Percentiles rank a stretch among this genome's conserved stretches.
Conservation (phyloP, 2,888 invertebrate species). For the Phyllotreta cruciferae region DNA sequence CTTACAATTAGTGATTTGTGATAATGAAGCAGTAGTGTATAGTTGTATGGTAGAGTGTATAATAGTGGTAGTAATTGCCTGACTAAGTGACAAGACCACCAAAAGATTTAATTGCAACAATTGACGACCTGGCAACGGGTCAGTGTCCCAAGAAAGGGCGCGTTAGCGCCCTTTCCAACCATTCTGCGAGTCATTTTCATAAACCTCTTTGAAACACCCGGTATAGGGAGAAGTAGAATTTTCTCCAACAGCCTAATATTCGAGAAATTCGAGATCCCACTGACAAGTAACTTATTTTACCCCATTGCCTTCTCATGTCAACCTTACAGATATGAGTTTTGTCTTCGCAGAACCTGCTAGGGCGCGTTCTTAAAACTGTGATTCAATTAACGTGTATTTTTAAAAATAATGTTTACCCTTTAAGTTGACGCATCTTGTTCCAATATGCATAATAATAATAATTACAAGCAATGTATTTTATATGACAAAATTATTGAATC, state of each 20-base stretch:
- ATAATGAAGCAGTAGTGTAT: no score
- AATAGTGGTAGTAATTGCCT: no score
- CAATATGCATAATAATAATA: not conserved
- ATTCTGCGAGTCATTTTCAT: no score
- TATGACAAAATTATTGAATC: not conserved
- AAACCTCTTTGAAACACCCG: not conserved
- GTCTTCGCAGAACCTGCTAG: not conserved
- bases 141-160: no score
- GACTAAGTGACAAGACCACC: no score
- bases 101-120: no score
- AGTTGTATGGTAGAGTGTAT: no score
- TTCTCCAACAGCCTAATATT: not conserved
- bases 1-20: no score
- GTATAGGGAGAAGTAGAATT: not conserved
- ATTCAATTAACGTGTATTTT: conserved; percentile 7
- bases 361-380: conserved; percentile 14
- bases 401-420: conserved; percentile 3
- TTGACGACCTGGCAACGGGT: no score
- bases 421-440: conserved; percentile 4
- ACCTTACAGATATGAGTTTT: conserved; percentile 12
- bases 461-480: not conserved
- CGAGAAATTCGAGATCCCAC: conserved; percentile 2
- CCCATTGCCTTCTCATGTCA: conserved; percentile 19
- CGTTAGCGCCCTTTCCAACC: no score
- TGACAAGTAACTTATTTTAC: conserved; percentile 7